Evolutionary conservation across 2,113 vertebrate genomes (phyloP).

Genomic region (Trogon surrucura): DNA sequence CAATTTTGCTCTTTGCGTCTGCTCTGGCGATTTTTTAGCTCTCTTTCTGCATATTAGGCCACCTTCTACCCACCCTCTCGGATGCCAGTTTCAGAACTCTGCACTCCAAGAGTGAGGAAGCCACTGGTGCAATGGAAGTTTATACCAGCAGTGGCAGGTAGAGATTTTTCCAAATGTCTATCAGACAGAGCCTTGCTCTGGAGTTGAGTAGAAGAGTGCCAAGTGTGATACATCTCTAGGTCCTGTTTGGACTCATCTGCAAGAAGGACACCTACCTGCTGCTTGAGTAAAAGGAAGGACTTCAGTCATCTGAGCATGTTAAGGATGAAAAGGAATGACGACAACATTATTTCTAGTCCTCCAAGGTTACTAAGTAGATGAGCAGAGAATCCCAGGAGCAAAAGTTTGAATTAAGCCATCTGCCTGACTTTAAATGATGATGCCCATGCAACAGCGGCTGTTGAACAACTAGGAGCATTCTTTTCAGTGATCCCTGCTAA

Average conservation of each 20-base stretch:
- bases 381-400: neutral
- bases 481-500: neutral
- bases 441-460: neutral
- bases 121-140: neutral
- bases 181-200: neutral
- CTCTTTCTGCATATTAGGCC: neutral
- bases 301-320: neutral
- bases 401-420: neutral
- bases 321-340: neutral
- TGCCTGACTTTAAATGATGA: neutral
- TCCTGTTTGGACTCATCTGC: rapidly evolving
- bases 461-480: neutral
- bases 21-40: neutral
- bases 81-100: neutral
- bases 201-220: neutral
- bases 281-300: neutral
- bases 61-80: neutral
- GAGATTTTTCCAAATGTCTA: neutral
- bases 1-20: neutral
- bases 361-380: neutral
- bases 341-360: neutral
- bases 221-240: neutral
- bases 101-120: neutral
- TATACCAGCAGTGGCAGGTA: neutral
- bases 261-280: neutral